phyloP scores from a whole-genome alignment of 1,140 invertebrate genomes.

The Drosophila ficusphila region DNA sequence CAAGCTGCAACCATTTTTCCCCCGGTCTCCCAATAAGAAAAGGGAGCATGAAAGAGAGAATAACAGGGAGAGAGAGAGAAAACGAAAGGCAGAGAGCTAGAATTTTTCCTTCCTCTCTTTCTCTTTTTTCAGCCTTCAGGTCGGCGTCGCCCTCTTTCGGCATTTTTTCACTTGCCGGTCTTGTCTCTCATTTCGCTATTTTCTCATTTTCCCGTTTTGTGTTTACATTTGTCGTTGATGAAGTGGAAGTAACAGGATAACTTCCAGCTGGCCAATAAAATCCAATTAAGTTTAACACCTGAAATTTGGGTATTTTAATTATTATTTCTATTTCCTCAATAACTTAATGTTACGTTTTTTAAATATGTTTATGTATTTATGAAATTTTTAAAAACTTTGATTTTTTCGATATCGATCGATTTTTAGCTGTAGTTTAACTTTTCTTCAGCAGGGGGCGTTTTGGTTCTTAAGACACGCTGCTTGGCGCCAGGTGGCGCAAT shows the following conservation, averaged over 20 bases:
- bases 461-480: background rate
- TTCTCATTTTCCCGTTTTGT: conserved; percentile 32
- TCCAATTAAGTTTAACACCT: conserved; percentile 22
- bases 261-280: conserved; percentile 25
- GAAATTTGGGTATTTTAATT: background rate
- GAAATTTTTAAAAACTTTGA: background rate
- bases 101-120: background rate
- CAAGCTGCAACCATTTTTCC: conserved; percentile 61
- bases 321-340: background rate
- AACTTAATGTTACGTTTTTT: too few relatives aligned
- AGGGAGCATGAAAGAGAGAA: background rate
- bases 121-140: background rate
- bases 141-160: conserved; percentile 40
- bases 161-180: conserved; percentile 25
- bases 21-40: background rate
- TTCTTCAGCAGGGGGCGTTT: background rate
- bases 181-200: conserved; percentile 27
- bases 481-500: background rate
- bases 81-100: background rate
- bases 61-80: background rate
- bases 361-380: too few relatives aligned
- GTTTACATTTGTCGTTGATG: conserved; percentile 61
- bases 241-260: conserved; percentile 57
- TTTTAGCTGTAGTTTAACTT: background rate
- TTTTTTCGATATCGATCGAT: background rate